Evolutionary conservation across 1,140 invertebrate genomes (phyloP).

Genomic region (Zaprionus camerounensis): DNA sequence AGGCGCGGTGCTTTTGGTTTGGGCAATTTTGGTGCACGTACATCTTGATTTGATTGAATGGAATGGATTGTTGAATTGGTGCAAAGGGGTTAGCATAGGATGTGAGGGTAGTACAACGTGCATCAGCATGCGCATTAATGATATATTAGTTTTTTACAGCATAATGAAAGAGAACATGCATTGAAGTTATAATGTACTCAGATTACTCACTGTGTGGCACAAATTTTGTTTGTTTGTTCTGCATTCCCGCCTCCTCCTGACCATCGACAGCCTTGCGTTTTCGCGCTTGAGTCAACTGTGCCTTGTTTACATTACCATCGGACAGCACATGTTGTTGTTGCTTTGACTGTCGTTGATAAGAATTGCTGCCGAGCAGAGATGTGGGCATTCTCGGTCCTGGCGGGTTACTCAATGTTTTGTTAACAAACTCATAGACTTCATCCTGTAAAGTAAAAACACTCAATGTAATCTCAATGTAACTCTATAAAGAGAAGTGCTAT

Average conservation of each 20-base stretch:
- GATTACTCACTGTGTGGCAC: constrained; percentile 59
- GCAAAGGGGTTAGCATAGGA: constrained; percentile 7
- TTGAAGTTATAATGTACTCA: neutral
- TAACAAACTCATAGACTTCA: constrained; percentile 88
- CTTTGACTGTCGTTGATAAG: constrained; percentile 54
- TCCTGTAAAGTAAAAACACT: constrained; percentile 82
- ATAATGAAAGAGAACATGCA: neutral
- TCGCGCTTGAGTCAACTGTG: constrained; percentile 41
- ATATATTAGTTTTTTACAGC: constrained; percentile 7
- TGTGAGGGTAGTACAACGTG: constrained; percentile 2
- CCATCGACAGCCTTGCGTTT: constrained; percentile 54
- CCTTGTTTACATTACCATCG: constrained; percentile 60
- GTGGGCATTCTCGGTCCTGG: constrained; percentile 86
- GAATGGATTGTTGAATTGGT: constrained; percentile 31
- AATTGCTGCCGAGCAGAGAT: constrained; percentile 39
- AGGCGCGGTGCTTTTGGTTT: constrained; percentile 67
- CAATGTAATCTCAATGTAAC: neutral
- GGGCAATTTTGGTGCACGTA: constrained; percentile 50
- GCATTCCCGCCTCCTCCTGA: constrained; percentile 35
- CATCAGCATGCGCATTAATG: constrained; percentile 25
- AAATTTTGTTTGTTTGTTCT: constrained; percentile 60
- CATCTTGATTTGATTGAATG: constrained; percentile 23
- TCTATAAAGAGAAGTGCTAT: neutral
- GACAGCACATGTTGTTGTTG: constrained; percentile 44
- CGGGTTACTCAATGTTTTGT: constrained; percentile 86